A percentile compares a stretch with the other conserved stretches of the same genome.
Conservation (phyloP, 2,113 vertebrate genomes). For the Malurus cyaneus region DNA sequence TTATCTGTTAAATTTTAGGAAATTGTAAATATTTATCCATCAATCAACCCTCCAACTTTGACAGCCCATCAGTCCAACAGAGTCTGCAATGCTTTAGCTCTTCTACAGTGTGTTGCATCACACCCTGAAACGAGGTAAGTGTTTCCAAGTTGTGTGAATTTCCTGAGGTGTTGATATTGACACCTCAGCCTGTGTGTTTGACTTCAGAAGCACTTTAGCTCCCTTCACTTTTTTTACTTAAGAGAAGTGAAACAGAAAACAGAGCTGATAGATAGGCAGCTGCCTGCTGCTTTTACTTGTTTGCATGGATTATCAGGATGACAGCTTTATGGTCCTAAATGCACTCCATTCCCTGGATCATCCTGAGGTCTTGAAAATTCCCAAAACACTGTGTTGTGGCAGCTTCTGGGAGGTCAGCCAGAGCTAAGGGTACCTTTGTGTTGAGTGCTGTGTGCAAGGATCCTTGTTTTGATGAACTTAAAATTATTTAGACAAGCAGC, state of each 20-base stretch:
- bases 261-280: background rate
- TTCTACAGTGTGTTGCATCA: constrained; percentile 95
- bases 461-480: background rate
- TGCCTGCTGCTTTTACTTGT: background rate
- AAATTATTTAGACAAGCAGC: background rate
- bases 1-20: constrained; percentile 75
- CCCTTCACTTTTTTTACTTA: background rate
- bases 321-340: background rate
- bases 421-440: background rate
- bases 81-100: constrained; percentile 95
- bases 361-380: background rate
- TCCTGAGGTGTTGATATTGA: background rate
- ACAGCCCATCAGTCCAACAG: constrained; percentile 98
- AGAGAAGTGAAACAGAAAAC: background rate
- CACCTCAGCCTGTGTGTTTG: background rate
- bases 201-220: background rate
- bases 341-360: background rate
- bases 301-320: background rate
- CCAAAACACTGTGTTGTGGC: background rate
- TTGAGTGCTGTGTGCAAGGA: background rate
- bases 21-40: constrained; percentile 99
- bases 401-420: background rate
- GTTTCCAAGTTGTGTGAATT: background rate
- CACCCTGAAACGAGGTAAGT: constrained; percentile 94
- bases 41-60: constrained; percentile 96